phyloP scores from a whole-genome alignment of 2,888 invertebrate species.

The Spodoptera exigua region DNA sequence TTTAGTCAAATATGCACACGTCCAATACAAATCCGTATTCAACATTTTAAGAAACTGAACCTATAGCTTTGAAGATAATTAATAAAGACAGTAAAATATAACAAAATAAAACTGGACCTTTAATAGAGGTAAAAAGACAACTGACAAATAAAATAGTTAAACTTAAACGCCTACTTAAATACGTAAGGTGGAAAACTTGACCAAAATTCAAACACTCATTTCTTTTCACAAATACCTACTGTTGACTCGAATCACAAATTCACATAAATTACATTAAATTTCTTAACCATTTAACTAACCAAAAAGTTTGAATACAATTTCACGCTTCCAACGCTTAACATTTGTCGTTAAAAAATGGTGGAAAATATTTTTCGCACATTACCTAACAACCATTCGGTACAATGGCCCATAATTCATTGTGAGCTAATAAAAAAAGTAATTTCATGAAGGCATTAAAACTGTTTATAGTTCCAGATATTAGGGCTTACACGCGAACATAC shows the following conservation, averaged over 20 bases:
- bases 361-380: constrained; percentile 51
- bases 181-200: too few species aligned
- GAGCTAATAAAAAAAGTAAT: constrained; percentile 58
- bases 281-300: constrained; percentile 20
- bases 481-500: constrained; percentile 56
- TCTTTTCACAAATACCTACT: too few species aligned
- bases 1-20: too few species aligned
- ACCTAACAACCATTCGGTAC: constrained; percentile 38
- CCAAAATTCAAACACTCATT: too few species aligned
- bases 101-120: too few species aligned
- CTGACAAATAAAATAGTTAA: too few species aligned
- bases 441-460: constrained; percentile 57
- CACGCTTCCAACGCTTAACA: constrained; percentile 36
- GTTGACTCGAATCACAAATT: constrained; percentile 25
- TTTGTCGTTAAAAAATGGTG: constrained; percentile 31
- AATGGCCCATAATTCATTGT: constrained; percentile 47
- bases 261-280: constrained; percentile 6
- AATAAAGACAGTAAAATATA: too few species aligned
- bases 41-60: too few species aligned
- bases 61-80: too few species aligned
- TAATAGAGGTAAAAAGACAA: too few species aligned
- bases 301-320: constrained; percentile 38
- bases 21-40: too few species aligned
- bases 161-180: too few species aligned
- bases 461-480: constrained; percentile 59